Evolutionary conservation across 2,113 vertebrate species (phyloP).

Genomic region (Erpornis zantholeuca): DNA sequence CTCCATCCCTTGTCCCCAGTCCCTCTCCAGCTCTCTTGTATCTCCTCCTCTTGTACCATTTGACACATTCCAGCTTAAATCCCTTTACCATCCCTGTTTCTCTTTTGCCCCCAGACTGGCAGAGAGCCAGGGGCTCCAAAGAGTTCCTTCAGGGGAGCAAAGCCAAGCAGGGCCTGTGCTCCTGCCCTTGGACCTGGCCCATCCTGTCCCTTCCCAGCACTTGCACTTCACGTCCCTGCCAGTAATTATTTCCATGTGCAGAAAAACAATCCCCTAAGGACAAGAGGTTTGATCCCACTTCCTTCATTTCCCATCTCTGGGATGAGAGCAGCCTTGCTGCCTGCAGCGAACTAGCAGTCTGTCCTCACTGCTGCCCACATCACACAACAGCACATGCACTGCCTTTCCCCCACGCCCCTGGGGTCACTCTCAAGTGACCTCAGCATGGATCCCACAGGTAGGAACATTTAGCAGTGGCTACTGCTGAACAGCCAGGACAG

Average conservation of each 20-base stretch:
- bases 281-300: neutral
- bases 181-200: neutral
- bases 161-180: neutral
- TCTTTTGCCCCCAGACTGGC: neutral
- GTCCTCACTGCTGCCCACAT: rapidly evolving
- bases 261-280: neutral
- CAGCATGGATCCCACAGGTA: neutral
- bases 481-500: neutral
- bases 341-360: rapidly evolving
- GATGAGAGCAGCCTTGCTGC: neutral
- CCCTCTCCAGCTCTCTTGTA: neutral
- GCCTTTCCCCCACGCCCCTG: neutral
- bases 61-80: neutral
- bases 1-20: neutral
- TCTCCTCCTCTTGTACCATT: neutral
- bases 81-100: neutral
- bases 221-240: neutral
- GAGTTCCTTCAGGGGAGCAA: neutral
- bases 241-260: slow-evolving; percentile 1
- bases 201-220: neutral
- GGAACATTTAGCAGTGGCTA: neutral
- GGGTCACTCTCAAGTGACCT: neutral
- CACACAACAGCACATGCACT: neutral
- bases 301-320: neutral
- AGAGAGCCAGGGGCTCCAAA: neutral